Conservation (phyloP, 2,888 invertebrate genomes). For the Drosophila putrida region DNA sequence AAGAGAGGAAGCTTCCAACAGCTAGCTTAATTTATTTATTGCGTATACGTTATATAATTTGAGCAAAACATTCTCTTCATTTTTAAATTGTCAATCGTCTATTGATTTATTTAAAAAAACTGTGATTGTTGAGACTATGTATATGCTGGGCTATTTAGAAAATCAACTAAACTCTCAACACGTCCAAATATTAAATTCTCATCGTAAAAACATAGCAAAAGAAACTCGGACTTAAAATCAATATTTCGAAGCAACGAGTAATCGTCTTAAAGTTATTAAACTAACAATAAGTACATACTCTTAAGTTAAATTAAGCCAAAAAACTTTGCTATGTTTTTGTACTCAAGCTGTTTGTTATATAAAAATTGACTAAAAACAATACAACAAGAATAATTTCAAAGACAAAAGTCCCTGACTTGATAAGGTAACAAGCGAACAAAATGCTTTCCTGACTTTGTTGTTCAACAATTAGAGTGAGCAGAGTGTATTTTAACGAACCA, state of each 20-base stretch:
- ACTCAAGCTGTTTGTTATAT: background rate
- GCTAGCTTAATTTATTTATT: no score
- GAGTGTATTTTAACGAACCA: constrained; percentile 1
- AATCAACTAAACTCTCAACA: no score
- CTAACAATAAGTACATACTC: background rate
- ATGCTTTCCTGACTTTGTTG: background rate
- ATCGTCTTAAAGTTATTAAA: background rate
- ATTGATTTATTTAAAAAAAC: no score
- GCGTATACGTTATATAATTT: no score
- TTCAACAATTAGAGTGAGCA: background rate
- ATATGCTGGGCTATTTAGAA: no score
- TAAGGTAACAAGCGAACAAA: background rate
- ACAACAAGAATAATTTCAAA: background rate
- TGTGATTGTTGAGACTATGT: no score
- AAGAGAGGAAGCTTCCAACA: no score
- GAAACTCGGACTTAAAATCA: background rate
- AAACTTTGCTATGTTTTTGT: background rate
- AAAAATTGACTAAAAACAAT: background rate
- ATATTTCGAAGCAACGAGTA: background rate
- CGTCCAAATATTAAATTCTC: background rate
- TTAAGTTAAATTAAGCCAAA: background rate
- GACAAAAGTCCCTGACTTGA: background rate
- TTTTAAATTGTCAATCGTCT: no score
- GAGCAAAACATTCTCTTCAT: no score
- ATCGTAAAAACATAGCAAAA: background rate